Evolutionary conservation across 2,113 vertebrate genomes (phyloP), one percentile per base, ranked within the genome.

Genomic region (Neolamprologus sp.): DNA sequence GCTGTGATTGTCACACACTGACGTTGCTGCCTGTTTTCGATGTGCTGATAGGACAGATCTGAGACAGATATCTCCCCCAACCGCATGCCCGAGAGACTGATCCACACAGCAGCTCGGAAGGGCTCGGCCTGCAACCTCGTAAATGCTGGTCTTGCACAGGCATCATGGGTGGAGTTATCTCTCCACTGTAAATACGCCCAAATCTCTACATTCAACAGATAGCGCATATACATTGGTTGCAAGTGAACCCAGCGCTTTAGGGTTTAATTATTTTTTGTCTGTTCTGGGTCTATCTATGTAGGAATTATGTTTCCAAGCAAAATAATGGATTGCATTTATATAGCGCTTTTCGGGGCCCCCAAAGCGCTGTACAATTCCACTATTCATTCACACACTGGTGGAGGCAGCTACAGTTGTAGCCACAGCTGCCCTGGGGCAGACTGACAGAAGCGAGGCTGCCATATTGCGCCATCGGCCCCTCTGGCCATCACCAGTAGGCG

Each of bases 31-130:
- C 53, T 81, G 86, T 90, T 88, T 90, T 88, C 23, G 53, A 92
- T 92, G 90, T 94, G 94, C 93, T 92, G 95, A 96, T 94, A 91
- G 90, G 23, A 93, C 90, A 86, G 93, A 95, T 95, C 84, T 87
- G 78, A 88, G 88, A 78, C 86, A 81, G 90, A 93, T 93, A 89
- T 19, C 83, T 83, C 82, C 73, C 68, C 47, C 45, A 63, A 16
- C 79, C 68, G 8, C 75, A 82, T 37, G 71, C 82, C 86, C 2
- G 73, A 28, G 79, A 82, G 78, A n/a, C 53, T 40, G 73, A 75
- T 81, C 78, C 88, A 35, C 91, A 42, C 83, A 26, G 85, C 84
- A 17, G 65, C 86, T 3, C 42, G 7, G 37, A 16, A 58, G 86
- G 63, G 68, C 60, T 93, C 88, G 82, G 83, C 92, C 88, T 37